A percentile compares a stretch with the other conserved stretches of the same genome.
Conservation (phyloP, 30 jellyfish, hydroid and myxozoan genomes). For the Aurelia aurita region DNA sequence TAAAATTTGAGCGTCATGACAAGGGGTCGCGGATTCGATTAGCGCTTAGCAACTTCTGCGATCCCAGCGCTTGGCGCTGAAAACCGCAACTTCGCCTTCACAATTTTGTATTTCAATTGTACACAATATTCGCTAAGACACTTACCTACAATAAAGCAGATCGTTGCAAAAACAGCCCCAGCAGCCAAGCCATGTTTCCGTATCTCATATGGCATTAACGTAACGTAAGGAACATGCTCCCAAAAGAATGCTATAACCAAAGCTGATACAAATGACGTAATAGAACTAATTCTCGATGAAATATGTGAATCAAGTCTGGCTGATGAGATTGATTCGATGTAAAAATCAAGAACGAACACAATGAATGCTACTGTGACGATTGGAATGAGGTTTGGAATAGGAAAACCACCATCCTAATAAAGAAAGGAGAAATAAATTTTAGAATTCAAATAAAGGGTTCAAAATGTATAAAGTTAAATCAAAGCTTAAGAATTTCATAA, state of each 20-base stretch:
- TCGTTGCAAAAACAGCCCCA: conserved; percentile 77
- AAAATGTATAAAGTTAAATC: too few relatives aligned
- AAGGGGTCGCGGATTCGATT: too few relatives aligned
- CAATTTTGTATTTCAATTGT: too few relatives aligned
- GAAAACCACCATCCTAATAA: conserved; percentile 18
- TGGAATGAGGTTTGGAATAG: conserved; percentile 41
- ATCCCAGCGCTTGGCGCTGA: too few relatives aligned
- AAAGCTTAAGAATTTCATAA: too few relatives aligned
- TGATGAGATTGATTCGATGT: conserved; percentile 72
- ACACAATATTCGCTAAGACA: too few relatives aligned
- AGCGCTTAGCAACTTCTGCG: too few relatives aligned
- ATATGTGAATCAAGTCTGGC: conserved; percentile 59
- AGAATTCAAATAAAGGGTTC: neutral
- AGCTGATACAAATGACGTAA: conserved; percentile 72
- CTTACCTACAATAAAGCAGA: conserved; percentile 73
- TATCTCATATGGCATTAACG: conserved; percentile 46
- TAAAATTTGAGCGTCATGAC: too few relatives aligned
- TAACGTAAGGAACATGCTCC: conserved; percentile 70
- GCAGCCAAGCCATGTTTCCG: conserved; percentile 76
- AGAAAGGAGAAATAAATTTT: neutral
- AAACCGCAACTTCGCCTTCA: too few relatives aligned
- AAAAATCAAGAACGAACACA: conserved; percentile 75
- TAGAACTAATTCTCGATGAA: conserved; percentile 63
- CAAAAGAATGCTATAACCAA: conserved; percentile 59
- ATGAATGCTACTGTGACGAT: conserved; percentile 33